Evolutionary conservation across 2,113 vertebrate genomes (phyloP), one percentile per base, ranked within the genome.

Genomic region (Percopsis transmontana): DNA sequence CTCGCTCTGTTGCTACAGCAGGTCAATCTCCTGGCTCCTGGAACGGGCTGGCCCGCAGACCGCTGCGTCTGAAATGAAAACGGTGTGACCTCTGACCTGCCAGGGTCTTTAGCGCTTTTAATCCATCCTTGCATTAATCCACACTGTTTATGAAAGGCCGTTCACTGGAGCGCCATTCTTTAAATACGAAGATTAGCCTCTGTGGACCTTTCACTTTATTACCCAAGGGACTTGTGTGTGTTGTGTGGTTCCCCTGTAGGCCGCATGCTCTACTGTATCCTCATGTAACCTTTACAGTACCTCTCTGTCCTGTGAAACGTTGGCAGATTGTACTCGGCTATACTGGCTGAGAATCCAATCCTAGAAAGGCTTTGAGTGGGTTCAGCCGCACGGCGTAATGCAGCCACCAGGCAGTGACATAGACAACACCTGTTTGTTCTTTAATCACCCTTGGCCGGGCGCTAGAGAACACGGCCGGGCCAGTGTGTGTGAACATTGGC

Each of bases 101-200:
- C 11, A 0, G 13, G 41, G 50, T 53, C 61, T 77, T 77, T 66
- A 65, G 66, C 63, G 53, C 64, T 63, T 72, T 78, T 78, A 76
- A 82, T 78, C 74, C 61, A 47, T 62, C 64, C 33, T 16, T 66
- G 64, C 58, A 68, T 79, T 80, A 74, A 88, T 84, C 79, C 27
- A 39, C 56, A 54, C 14, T 71, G 69, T 79, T 81, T 81, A 76
- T 64, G 27, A 21, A 70, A 66, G 50, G 51, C 69, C 56, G 60
- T 76, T 74, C 42, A 44, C 63, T 16, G 20, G 47, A 54, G 70
- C 8, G 6, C 55, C 47, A 59, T 61, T 64, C 23, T 79, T 27
- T 63, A 71, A 84, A 76, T 58, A 70, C 70, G 66, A 52, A 85
- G 77, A 79, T 85, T 82, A 87, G 81, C 77, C 72, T 74, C 41